These are phyloP conservation scores for Arrhopalites spinosus DNA, from an alignment of 2,888 invertebrate species.

Conservation along the genomic window DNA sequence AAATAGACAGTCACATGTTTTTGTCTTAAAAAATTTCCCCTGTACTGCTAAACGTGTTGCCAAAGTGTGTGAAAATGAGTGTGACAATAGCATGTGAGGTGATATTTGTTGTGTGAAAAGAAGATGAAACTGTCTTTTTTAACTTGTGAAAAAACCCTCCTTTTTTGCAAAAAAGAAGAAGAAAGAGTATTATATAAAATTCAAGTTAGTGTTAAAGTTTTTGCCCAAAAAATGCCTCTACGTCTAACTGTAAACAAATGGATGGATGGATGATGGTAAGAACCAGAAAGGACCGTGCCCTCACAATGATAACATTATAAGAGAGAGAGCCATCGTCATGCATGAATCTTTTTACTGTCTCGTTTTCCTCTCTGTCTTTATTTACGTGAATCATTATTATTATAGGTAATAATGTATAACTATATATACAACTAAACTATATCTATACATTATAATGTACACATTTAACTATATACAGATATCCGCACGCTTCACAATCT, in stretches of 20 bases:
- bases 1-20: too few relatives aligned
- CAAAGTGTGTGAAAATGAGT: too few relatives aligned
- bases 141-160: neutral
- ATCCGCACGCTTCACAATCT: too few relatives aligned
- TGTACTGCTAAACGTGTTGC: too few relatives aligned
- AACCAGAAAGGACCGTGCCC: slow-evolving; percentile 34
- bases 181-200: neutral
- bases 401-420: neutral
- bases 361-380: neutral
- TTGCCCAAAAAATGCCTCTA: slow-evolving; percentile 40
- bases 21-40: too few relatives aligned
- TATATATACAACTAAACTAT: neutral
- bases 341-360: slow-evolving; percentile 34
- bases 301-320: slow-evolving; percentile 25
- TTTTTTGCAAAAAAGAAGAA: neutral
- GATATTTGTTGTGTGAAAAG: too few relatives aligned
- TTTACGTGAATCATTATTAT: slow-evolving; percentile 9
- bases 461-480: neutral
- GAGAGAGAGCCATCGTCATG: slow-evolving; percentile 22
- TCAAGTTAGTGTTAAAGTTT: slow-evolving; percentile 32
- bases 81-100: too few relatives aligned
- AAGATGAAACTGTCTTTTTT: neutral
- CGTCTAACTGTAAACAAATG: slow-evolving; percentile 43
- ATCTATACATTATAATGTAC: neutral
- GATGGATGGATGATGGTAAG: slow-evolving; percentile 20